Conservation (phyloP, 2,113 vertebrate species). For the Galbula dea region DNA sequence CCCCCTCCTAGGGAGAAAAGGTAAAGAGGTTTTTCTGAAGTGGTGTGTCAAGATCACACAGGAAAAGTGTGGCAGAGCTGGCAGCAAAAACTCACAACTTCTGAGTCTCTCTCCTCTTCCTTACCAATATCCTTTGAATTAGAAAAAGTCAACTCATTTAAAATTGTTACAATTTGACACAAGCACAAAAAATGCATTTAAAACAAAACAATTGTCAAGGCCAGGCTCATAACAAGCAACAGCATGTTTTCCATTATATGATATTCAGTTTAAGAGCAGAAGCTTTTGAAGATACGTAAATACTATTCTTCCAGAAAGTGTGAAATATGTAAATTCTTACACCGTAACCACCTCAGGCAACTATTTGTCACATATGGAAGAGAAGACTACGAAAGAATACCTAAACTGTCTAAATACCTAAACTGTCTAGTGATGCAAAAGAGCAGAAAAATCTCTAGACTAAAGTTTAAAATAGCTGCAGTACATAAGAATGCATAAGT, state of each 20-base stretch:
- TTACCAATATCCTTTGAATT: slow-evolving; percentile 51
- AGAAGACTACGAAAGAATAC: background rate
- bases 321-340: background rate
- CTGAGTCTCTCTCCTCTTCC: slow-evolving; percentile 55
- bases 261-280: background rate
- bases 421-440: background rate
- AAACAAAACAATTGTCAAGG: background rate
- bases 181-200: background rate
- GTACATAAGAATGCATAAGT: background rate
- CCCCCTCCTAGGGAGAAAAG: background rate
- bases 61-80: slow-evolving; percentile 29
- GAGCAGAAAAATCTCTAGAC: background rate
- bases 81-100: slow-evolving; percentile 50
- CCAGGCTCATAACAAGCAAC: background rate
- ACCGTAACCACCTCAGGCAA: background rate
- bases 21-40: background rate
- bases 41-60: background rate
- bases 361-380: background rate
- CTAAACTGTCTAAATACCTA: too few relatives aligned
- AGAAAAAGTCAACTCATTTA: slow-evolving; percentile 28
- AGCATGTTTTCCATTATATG: background rate
- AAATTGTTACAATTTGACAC: background rate
- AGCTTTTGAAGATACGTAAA: background rate
- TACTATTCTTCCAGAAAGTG: background rate
- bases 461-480: background rate